Base-by-base conservation (phyloP, 2,113 vertebrate genomes). In the Marmota monax region DNA sequence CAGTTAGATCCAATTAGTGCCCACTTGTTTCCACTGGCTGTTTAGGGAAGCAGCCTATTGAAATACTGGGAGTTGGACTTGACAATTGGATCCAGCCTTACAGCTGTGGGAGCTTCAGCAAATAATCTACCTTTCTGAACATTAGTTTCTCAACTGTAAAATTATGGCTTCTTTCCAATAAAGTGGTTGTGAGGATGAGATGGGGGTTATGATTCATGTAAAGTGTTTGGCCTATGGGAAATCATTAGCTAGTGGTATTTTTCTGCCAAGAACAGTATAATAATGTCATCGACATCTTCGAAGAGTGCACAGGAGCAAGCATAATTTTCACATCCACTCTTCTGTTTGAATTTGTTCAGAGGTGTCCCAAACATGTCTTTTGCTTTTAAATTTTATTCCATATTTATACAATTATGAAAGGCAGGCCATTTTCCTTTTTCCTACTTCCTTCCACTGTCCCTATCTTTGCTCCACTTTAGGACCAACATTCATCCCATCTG, bases 201-300 rank as follows among this genome's bases (percentile, higher is more conserved):
- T 39, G 45, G 61, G n/a, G 18, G 51, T 94, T 65, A n/a, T 78
- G 37, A 61, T 61, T 85, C 18, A 65, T 10, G n/a, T 58, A 76
- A 83, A 78, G 18, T 78, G 25, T 51, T 70, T 93, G 89, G 92
- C 25, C 63, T 32, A 48, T 48, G 45, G 53, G 69, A 63, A 94
- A 69, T 58, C 88, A 67, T 69, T 97, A 73, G 65, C 82, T 88
- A 69, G 29, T 56, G 37, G 51, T 73, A 45, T 92, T 94, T 96
- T 88, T 88, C 45, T n/a, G 42, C 45, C 76, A 92, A 32, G 65
- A 73, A 56, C 20, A 37, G 14, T 63, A 45, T 85, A 67, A 74
- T 56, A 70, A 58, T 42, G 58, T 78, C 84, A 61, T 76, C 7
- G 65, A 42, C 48, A 27, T 91, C 51, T 76, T 93, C 20, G 58